Evolutionary conservation across 1,140 invertebrate genomes (phyloP), one percentile per base, ranked within the genome.

Genomic region (Drosophila lacertosa): DNA sequence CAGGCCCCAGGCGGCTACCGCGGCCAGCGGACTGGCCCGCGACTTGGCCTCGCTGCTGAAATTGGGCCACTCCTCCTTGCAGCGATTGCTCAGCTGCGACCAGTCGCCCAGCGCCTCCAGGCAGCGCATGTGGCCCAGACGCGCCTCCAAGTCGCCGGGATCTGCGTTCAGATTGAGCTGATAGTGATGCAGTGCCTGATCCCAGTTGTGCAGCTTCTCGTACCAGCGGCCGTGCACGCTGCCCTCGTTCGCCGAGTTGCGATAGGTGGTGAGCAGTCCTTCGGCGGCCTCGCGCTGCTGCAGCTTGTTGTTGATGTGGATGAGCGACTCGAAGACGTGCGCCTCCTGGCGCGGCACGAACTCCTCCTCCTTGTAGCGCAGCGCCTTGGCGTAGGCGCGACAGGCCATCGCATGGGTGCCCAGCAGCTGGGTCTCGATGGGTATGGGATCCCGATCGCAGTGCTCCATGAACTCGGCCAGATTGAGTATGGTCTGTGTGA

Each of bases 391-490:
- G 68, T 95, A 95, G 0, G 97, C 98, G 75, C 97, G 92, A 86
- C 95, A 96, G 33, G 95, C 94, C 95, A 97, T 97, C 0, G 96
- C 96, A 32, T 95, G 92, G 66, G 96, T 95, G 0, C 96, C 96
- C 0, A 97, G 89, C 15, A 99, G 92, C 47, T 96, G 95, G 0
- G 96, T 94, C 62, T 98, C 95, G 16, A 99, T 93, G 0, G 98
- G 98, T 54, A 99, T 92, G 0, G 97, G 96, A 11, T 98, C 98
- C 64, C 97, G 97, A 89, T 99, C 99, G 90, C 98, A 99, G 89
- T 99, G 99, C 82, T 99, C 99, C 97, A 99, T 99, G 82, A 99
- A 99, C 92, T 99, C 99, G 0, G 98, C 98, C 22, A 99, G 92
- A 92, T 99, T 99, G 2, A 99, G 92, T 62, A 99, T 96, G 0